Conservation (phyloP, 2,888 invertebrate genomes). For the Agonopterix subpropinquella region DNA sequence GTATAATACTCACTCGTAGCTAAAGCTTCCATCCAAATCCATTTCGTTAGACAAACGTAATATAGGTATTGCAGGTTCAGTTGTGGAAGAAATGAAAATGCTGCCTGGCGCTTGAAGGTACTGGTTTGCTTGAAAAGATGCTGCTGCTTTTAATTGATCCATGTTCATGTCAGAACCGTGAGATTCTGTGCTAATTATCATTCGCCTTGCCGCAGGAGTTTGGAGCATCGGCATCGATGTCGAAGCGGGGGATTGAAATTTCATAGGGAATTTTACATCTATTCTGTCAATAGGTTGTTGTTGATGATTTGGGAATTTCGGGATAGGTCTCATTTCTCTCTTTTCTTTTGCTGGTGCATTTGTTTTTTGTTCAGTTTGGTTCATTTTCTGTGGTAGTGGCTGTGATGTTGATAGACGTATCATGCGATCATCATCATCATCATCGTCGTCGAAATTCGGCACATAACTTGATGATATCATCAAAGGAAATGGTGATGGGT, state of each 20-base stretch:
- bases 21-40: conserved; percentile 73
- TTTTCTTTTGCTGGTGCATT: conserved; percentile 25
- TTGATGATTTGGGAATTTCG: conserved; percentile 30
- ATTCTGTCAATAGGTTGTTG: conserved; percentile 50
- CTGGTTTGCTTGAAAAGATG: conserved; percentile 37
- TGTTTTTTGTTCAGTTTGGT: conserved; percentile 29
- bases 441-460: conserved; percentile 37
- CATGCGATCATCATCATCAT: conserved; percentile 27
- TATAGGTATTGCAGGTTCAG: conserved; percentile 69
- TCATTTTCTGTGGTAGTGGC: conserved; percentile 21
- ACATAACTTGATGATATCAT: conserved; percentile 43
- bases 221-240: conserved; percentile 18
- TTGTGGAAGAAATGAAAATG: conserved; percentile 52
- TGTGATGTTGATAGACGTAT: conserved; percentile 18
- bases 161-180: conserved; percentile 35
- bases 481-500: conserved; percentile 46
- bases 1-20: conserved; percentile 63
- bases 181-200: conserved; percentile 48
- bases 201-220: conserved; percentile 40
- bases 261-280: conserved; percentile 42
- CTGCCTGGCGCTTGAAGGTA: conserved; percentile 42
- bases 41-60: conserved; percentile 71
- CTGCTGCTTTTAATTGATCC: conserved; percentile 47
- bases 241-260: conserved; percentile 17
- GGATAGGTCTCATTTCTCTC: conserved; percentile 34